Base-by-base conservation (phyloP, 2,888 invertebrate species). In the Blastobasis lacticolella region DNA sequence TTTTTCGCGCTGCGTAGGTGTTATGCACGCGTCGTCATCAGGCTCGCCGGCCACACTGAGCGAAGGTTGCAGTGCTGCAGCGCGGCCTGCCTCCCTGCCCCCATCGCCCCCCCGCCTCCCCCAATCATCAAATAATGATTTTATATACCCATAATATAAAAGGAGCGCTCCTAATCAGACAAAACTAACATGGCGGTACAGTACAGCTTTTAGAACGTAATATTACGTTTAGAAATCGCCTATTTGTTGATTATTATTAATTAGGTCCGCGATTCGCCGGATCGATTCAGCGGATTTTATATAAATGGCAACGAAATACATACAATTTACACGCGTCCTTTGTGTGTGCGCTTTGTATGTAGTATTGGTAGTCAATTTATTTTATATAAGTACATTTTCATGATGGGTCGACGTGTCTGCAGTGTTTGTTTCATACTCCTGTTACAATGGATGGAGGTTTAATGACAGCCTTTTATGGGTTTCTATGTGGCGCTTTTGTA, bases 81-180 rank as follows among this genome's bases (percentile, higher is more conserved):
- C 82, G 81, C 54, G 60, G 54, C 55, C 65, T 67, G 73, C 67
- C 68, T 60, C 47, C 57, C 60, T 50, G 57, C 60, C 59, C 67
- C 67, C 62, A 51, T 71, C 66, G 59, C 46, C 51, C 59, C 60
- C 60, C 67, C 67, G 69, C 83, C 83, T 73, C 79, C 75, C 72
- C 75, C 72, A 84, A 86, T 88, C 88, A 87, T 88, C 88, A 85
- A 86, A 85, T 87, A 88, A 88, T 88, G 83, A 87, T 88, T 86
- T 84, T 76, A 75, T 75, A 75, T 79, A 79, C 81, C 82, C 81
- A 84, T 81, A n/a, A 9, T 75, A 86, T 86, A 83, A 86, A 87
- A 85, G 76, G 70, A 55, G 62, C 61, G 55, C 59, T 59, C 56
- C n/a, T 54, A 51, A 23, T 23, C 23, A 23, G 23, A 23, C 23